Conservation (phyloP, 2,797 vertebrate species). For the Muraenolepis orangiensis region DNA sequence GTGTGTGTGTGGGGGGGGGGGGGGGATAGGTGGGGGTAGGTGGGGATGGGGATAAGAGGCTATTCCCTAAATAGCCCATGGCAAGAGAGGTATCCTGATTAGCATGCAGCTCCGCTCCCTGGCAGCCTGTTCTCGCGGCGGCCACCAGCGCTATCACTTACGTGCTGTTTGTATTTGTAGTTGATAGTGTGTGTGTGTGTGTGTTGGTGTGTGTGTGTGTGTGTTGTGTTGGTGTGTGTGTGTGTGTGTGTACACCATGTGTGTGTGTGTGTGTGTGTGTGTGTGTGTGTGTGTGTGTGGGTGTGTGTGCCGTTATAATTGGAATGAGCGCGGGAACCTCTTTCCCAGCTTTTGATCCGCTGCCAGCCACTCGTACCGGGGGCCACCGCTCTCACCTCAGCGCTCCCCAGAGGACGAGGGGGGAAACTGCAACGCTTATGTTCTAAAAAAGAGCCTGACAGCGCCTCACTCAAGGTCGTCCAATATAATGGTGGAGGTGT, state of each 20-base stretch:
- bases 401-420: constrained; percentile 72
- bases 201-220: too few species aligned
- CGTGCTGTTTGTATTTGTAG: constrained; percentile 85
- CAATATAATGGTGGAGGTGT: constrained; percentile 52
- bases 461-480: constrained; percentile 78
- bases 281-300: too few species aligned
- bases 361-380: constrained; percentile 77
- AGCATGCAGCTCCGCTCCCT: constrained; percentile 79
- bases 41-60: too few species aligned
- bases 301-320: constrained; percentile 81
- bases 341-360: constrained; percentile 79
- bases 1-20: too few species aligned
- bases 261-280: too few species aligned
- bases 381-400: constrained; percentile 74
- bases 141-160: constrained; percentile 82
- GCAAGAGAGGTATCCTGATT: constrained; percentile 84
- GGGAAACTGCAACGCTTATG: constrained; percentile 75
- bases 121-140: constrained; percentile 79
- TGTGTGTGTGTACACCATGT: too few species aligned
- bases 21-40: too few species aligned
- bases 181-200: constrained; percentile 81
- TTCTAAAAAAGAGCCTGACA: constrained; percentile 75
- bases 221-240: too few species aligned
- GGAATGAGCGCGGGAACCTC: constrained; percentile 79
- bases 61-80: constrained; percentile 83